Evolutionary conservation across 2,888 invertebrate genomes (phyloP), one percentile per base, ranked within the genome.

Genomic region (Hyles lineata): DNA sequence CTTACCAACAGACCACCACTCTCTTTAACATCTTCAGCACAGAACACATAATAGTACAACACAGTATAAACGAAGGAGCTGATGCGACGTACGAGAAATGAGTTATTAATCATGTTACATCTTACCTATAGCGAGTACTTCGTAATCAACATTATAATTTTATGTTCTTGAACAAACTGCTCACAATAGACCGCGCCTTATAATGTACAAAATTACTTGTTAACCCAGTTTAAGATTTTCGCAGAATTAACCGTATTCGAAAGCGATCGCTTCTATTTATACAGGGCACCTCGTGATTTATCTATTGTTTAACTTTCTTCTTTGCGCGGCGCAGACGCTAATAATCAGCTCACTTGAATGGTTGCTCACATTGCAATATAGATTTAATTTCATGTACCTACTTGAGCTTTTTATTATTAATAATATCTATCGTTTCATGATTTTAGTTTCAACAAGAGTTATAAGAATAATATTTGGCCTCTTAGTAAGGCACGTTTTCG

Each of bases 261-360:
- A 60, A 61, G n/a, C 73, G 67, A 69, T 59, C 71, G n/a, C 23
- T 71, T 60, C 29, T 74, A 70, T 74, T 72, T 72, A 73, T 52
- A 21, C 62, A 59, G 59, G 60, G 71, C 32, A 70, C 21, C 55
- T 43, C 55, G 58, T 72, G 70, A 70, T 73, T 73, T 73, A 60
- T 60, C 43, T 71, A 60, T 67, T 71, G 59, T 25, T 35, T 43
- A 71, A 71, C 70, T 71, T 71, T 71, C 70, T 60, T 71, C 32
- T 69, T 70, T 70, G 55, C 60, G 62, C 70, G 32, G 70, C 29
- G 52, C 62, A 70, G 70, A 70, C 61, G 73, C 32, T 50, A 71
- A 62, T 70, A 67, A 62, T 61, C 23, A 60, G 61, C 23, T 62
- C 55, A 70, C 70, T 72, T 71, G 73, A 73, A 70, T 25, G 62